These are phyloP conservation scores for Zoanthus gigantus DNA, from an alignment of 92 coral and sea anemone species.

Conservation along the genomic window DNA sequence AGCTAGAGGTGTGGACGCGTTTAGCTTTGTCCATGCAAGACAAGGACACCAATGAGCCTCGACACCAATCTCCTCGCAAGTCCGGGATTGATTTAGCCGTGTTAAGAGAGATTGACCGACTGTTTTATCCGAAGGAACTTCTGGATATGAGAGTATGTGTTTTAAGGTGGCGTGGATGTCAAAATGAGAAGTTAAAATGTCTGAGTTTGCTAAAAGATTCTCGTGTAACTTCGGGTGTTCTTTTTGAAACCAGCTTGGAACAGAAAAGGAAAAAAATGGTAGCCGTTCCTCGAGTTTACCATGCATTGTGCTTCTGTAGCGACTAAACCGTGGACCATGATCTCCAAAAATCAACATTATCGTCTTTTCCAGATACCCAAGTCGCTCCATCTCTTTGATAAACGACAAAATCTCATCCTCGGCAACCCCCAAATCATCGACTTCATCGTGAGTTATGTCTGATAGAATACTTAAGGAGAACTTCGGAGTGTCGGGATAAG, in stretches of 20 bases:
- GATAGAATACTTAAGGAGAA: constrained; percentile 58
- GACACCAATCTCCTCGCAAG: constrained; percentile 59
- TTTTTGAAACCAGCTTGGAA: constrained; percentile 61
- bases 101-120: constrained; percentile 61
- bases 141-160: constrained; percentile 60
- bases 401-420: constrained; percentile 56
- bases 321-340: constrained; percentile 68
- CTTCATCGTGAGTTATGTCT: constrained; percentile 54
- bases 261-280: constrained; percentile 65
- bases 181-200: constrained; percentile 64
- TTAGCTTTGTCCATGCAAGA: constrained; percentile 33
- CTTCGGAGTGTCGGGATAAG: constrained; percentile 68
- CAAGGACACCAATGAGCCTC: constrained; percentile 77
- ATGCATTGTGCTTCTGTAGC: constrained; percentile 64
- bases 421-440: constrained; percentile 55
- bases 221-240: constrained; percentile 35
- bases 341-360: constrained; percentile 61
- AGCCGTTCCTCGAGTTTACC: constrained; percentile 71
- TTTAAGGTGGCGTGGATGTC: constrained; percentile 70
- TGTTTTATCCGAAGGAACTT: constrained; percentile 23
- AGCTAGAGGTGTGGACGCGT: constrained; percentile 35
- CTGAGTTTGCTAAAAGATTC: constrained; percentile 49
- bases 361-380: constrained; percentile 53
- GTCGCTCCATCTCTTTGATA: constrained; percentile 47
- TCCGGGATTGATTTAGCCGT: constrained; percentile 45